These are phyloP conservation scores for Pardalotus punctatus DNA, from an alignment of 2,113 vertebrate species.

Conservation along the genomic window DNA sequence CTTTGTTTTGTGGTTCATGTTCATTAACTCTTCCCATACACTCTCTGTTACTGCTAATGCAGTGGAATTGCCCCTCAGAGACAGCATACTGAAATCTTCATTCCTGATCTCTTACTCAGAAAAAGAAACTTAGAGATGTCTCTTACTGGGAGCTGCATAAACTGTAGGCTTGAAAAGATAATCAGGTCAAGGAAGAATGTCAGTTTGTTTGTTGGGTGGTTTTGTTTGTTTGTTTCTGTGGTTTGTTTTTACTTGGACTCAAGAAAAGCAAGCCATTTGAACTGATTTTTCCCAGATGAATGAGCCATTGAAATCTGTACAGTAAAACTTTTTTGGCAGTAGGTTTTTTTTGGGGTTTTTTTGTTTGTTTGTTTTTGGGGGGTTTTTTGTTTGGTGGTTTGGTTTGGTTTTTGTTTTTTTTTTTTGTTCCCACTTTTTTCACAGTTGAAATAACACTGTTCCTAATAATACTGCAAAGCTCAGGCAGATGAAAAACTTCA, in stretches of 20 bases:
- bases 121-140: not conserved
- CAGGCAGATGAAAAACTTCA: not conserved
- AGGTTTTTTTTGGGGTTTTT: not conserved
- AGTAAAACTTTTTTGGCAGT: not conserved
- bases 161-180: not conserved
- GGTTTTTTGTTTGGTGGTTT: not conserved
- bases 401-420: too few species aligned
- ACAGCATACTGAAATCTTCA: not conserved
- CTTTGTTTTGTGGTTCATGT: not conserved
- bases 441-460: not conserved
- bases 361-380: too few species aligned
- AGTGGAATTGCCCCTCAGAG: not conserved
- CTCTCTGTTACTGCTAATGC: not conserved
- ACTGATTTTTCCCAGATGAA: slow-evolving; percentile 2
- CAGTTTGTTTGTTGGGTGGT: not conserved
- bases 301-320: not conserved
- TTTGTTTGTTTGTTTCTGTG: not conserved
- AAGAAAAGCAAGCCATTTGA: not conserved
- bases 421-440: not conserved
- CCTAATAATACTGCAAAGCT: not conserved
- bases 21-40: not conserved
- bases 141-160: not conserved
- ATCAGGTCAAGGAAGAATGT: not conserved
- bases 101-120: not conserved
- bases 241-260: not conserved